These are phyloP conservation scores for Mareca strepera DNA, from an alignment of 2,797 vertebrate species.

Conservation along the genomic window DNA sequence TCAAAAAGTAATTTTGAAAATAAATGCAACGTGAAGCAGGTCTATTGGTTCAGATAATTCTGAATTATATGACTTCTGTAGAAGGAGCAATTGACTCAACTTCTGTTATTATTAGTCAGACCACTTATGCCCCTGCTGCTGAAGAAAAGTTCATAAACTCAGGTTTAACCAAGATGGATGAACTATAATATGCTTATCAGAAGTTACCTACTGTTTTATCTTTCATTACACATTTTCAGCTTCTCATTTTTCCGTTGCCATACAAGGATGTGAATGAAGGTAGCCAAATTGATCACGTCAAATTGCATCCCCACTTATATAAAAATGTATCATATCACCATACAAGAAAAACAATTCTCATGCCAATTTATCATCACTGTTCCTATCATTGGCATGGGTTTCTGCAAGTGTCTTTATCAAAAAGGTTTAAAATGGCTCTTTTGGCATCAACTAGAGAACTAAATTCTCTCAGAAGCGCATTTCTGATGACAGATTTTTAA, in stretches of 20 bases:
- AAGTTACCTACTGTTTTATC: constrained; percentile 30
- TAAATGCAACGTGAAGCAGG: neutral
- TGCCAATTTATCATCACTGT: neutral
- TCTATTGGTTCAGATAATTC: constrained; percentile 36
- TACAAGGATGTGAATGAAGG: constrained; percentile 16
- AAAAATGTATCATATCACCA: neutral
- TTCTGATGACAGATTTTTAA: constrained; percentile 25
- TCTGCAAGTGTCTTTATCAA: neutral
- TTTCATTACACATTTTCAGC: constrained; percentile 21
- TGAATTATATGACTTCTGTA: neutral
- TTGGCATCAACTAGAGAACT: neutral
- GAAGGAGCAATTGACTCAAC: constrained; percentile 11
- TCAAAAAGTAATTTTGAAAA: constrained; percentile 33
- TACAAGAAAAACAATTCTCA: neutral
- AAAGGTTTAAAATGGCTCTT: constrained; percentile 11
- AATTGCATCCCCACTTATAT: neutral
- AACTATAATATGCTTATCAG: constrained; percentile 49
- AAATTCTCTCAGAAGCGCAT: neutral
- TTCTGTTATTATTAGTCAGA: constrained; percentile 27
- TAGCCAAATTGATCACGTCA: constrained; percentile 38
- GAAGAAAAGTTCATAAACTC: constrained; percentile 47
- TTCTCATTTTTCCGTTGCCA: constrained; percentile 5
- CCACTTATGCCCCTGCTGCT: neutral
- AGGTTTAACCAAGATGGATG: constrained; percentile 16
- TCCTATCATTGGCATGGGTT: neutral